Conservation (phyloP, 1,140 invertebrate species). For the Cydia splendana region DNA sequence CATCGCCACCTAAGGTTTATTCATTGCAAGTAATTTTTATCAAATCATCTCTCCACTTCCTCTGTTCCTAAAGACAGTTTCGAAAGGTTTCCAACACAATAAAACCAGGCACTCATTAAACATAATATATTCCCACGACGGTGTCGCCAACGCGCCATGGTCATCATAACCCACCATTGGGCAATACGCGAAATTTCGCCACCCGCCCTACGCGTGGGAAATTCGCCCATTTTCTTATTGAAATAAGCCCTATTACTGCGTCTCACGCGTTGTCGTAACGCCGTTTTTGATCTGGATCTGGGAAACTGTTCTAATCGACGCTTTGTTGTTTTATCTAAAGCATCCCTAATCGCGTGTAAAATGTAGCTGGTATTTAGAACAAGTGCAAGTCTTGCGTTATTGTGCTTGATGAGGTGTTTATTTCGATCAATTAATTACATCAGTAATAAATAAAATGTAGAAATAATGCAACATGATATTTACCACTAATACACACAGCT, state of each 20-base stretch:
- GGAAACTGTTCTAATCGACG: conserved; percentile 8
- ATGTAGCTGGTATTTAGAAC: conserved; percentile 3
- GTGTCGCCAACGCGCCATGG: conserved; percentile 15
- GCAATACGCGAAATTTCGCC: conserved; percentile 26
- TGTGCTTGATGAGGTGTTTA: background rate
- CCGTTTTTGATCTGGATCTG: conserved; percentile 17
- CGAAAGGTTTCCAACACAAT: conserved; percentile 5
- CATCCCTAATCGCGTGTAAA: conserved; percentile 9
- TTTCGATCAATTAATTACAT: no score
- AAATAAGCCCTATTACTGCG: conserved; percentile 14
- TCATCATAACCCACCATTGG: conserved; percentile 23
- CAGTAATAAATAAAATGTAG: no score
- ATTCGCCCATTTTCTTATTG: conserved; percentile 9
- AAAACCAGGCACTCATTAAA: conserved; percentile 4
- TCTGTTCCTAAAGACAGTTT: background rate
- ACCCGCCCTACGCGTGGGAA: conserved; percentile 17
- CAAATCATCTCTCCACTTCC: background rate
- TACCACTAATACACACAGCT: no score
- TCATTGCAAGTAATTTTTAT: background rate
- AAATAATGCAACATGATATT: no score
- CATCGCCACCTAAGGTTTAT: no score
- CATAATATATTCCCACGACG: conserved; percentile 13
- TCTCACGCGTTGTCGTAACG: conserved; percentile 26
- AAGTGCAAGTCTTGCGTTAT: background rate
- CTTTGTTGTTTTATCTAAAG: conserved; percentile 21